Evolutionary conservation across 2,113 vertebrate genomes (phyloP), one percentile per base, ranked within the genome.

Genomic region (Platichthys flesus): DNA sequence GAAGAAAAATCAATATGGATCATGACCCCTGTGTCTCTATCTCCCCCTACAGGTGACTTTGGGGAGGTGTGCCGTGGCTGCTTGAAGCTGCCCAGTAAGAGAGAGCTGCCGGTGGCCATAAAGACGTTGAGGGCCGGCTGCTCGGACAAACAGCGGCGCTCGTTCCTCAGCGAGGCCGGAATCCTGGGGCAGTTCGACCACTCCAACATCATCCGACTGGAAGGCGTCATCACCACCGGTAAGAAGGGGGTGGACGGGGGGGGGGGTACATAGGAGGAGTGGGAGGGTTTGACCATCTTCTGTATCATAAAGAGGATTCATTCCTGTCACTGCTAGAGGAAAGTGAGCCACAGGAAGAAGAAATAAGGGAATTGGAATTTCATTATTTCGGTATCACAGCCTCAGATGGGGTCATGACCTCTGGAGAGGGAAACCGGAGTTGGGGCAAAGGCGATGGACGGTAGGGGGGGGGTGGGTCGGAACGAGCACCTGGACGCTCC

Each of bases 171-270:
- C 0, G 95, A 98, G 67, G 98, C 97, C 0, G 95, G 95, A 71
- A 97, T 97, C 58, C 94, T 99, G 84, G 97, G 97, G 21, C 97
- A 99, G 95, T 99, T 99, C 0, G 97, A 98, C 86, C 97, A 99
- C 42, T 83, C 94, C 89, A 97, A 98, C 0, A 93, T 98, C 75
- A 92, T 98, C 84, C 94, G 97, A 13, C 95, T 99, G 56, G 97
- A 98, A 81, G 98, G 98, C 0, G 97, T 99, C 26, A 92, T 99
- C 92, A 99, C 97, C 82, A 92, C 95, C 87, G 97, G 97, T 98
- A 75, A 82, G 72, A 3, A 24, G 67, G 73, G 63, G 20, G 26
- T n/a, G 26, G 26, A 2, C 26, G 26, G 23, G 23, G 23, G 23
- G 23, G 23, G 23, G 1, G 23, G 23, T 23, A 23, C 16, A 60